Conservation (phyloP, 2,888 invertebrate genomes). For the Tenodera sinensis region DNA sequence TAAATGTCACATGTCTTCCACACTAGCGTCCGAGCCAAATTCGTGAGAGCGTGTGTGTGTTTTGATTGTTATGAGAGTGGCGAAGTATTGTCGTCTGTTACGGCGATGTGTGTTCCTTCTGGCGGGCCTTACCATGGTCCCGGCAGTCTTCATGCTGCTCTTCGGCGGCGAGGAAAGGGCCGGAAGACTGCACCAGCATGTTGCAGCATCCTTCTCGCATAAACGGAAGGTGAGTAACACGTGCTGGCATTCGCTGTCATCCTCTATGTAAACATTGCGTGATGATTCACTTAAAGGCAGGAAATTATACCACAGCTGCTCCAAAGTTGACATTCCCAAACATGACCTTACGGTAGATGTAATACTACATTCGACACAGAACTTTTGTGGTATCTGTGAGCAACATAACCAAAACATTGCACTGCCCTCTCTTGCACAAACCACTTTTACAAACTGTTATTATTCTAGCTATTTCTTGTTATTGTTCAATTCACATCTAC, state of each 20-base stretch:
- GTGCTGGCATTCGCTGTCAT: neutral
- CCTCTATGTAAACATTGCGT: too few species aligned
- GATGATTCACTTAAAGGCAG: too few species aligned
- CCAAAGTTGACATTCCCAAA: too few species aligned
- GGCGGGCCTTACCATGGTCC: conserved; percentile 8
- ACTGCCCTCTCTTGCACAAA: too few species aligned
- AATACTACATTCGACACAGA: too few species aligned
- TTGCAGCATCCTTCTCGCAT: neutral
- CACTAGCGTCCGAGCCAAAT: neutral
- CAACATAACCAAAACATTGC: too few species aligned
- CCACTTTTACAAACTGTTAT: too few species aligned
- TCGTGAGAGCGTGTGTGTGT: neutral
- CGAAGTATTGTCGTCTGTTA: conserved; percentile 1
- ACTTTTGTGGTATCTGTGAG: too few species aligned
- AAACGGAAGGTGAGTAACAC: neutral
- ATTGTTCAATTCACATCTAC: too few species aligned
- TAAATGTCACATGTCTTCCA: neutral
- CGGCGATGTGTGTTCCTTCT: conserved; percentile 15
- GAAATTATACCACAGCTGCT: too few species aligned
- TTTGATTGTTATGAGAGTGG: neutral
- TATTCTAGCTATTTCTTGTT: too few species aligned
- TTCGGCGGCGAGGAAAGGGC: neutral
- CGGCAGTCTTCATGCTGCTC: conserved; percentile 6
- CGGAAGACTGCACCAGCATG: conserved; percentile 4
- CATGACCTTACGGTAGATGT: too few species aligned